Base-by-base conservation (phyloP, 2,797 vertebrate species). In the Sparidentex hasta region DNA sequence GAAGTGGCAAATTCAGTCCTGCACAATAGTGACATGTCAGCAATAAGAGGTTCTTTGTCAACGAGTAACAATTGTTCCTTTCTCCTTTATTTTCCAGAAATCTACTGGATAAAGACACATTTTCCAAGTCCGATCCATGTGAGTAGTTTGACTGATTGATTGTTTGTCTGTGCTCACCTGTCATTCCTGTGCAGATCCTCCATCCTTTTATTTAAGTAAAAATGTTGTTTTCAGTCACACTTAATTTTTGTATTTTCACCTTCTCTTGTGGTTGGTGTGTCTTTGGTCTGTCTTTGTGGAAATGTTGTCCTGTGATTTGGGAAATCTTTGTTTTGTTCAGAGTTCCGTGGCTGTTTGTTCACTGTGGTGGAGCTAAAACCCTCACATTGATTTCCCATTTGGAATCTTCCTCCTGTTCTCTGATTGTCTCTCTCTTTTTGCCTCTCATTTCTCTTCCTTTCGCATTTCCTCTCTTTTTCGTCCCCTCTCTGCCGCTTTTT, bases 51-150 rank as follows among this genome's bases (percentile, higher is more conserved):
- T 23, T 61, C 18, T 55, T 48, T 73, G 50, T 51, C 50, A 12
- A 11, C 3, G 5, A 71, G 3, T 86, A 57, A 79, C 20, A 77
- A 61, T 46, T 59, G 8, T 59, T 66, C 75, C 5, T 76, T 18
- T 76, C 77, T 77, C 68, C 4, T 65, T 76, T 68, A 5, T 90
- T 87, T 91, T 87, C 0, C 91, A 99, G 98, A 92, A 96, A 96
- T 79, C 96, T 99, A 72, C 91, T 99, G 94, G 98, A 99, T 91
- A 98, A 97, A 94, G 98, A 99, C 95, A 98, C 98, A 27, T 99
- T 99, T 94, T 99, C 98, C 92, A 99, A 99, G 90, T 99, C 98
- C 0, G 98, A 99, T 84, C 98, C 98, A 82, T 63, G 98, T 99
- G 93, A 97, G 98, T 96, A 86, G 38, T 7, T 25, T 23, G 14